Conservation (phyloP, 1,140 invertebrate genomes). For the Lineus longissimus region DNA sequence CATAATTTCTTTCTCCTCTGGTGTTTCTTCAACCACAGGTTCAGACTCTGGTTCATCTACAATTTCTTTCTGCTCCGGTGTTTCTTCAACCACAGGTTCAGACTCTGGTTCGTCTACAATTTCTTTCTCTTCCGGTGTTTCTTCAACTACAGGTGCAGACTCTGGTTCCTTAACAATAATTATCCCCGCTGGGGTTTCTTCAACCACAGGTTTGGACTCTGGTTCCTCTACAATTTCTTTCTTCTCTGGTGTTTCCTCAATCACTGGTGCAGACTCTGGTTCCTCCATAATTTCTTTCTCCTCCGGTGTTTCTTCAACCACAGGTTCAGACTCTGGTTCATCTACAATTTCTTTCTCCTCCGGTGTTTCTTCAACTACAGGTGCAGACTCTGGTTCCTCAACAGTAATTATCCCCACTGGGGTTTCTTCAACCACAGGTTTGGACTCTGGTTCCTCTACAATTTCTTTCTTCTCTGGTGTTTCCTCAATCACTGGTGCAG, state of each 20-base stretch:
- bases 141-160: background rate
- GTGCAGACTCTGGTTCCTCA: conserved; percentile 1
- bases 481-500: conserved; percentile 23
- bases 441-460: conserved; percentile 23
- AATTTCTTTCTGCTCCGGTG: too few species aligned
- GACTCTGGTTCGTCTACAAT: conserved; percentile 1
- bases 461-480: too few species aligned
- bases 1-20: too few species aligned
- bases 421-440: conserved; percentile 9
- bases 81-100: conserved; percentile 15
- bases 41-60: background rate
- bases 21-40: conserved; percentile 4
- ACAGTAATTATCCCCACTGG: too few species aligned
- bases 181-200: conserved; percentile 7
- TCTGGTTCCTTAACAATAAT: background rate
- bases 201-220: conserved; percentile 11
- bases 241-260: background rate
- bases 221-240: background rate
- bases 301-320: background rate
- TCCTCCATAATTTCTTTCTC: conserved; percentile 8
- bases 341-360: background rate
- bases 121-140: background rate
- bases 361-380: conserved; percentile 2
- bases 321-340: background rate
- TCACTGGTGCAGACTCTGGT: conserved; percentile 6